phyloP scores from a whole-genome alignment of 2,797 vertebrate genomes.

The Myotis planiceps region DNA sequence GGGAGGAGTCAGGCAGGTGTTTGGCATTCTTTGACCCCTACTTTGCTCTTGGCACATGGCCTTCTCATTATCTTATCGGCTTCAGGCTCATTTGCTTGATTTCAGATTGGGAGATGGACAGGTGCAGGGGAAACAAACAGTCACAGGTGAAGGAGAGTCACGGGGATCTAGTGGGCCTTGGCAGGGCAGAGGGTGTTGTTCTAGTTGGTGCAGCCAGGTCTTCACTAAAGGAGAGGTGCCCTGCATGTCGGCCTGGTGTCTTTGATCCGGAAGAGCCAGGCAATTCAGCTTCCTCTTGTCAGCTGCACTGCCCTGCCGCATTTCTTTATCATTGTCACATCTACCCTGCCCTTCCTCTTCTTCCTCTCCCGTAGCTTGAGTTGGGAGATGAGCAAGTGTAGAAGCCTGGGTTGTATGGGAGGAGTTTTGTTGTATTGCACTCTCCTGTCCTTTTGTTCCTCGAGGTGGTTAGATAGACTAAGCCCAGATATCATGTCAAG shows the following conservation, averaged over 20 bases:
- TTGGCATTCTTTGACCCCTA: background rate
- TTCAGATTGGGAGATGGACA: background rate
- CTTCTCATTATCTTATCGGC: background rate
- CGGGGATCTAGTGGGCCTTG: background rate
- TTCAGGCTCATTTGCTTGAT: background rate
- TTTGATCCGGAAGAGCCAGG: background rate
- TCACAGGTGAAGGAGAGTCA: background rate
- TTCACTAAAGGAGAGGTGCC: background rate
- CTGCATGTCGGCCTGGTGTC: background rate
- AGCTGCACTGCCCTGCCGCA: no score
- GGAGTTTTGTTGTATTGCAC: background rate
- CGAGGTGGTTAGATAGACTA: background rate
- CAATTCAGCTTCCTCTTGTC: background rate
- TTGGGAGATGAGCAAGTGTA: background rate
- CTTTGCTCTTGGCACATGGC: background rate
- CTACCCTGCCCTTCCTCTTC: background rate
- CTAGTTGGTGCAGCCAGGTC: background rate
- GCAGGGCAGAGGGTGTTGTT: background rate
- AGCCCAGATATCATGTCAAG: background rate
- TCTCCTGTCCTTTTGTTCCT: background rate
- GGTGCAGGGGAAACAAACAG: background rate
- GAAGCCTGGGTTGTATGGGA: background rate
- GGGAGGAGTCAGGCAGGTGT: background rate
- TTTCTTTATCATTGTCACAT: background rate
- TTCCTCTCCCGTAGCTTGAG: background rate